Evolutionary conservation across 2,113 vertebrate genomes (phyloP).

Genomic region (Empidonax traillii): DNA sequence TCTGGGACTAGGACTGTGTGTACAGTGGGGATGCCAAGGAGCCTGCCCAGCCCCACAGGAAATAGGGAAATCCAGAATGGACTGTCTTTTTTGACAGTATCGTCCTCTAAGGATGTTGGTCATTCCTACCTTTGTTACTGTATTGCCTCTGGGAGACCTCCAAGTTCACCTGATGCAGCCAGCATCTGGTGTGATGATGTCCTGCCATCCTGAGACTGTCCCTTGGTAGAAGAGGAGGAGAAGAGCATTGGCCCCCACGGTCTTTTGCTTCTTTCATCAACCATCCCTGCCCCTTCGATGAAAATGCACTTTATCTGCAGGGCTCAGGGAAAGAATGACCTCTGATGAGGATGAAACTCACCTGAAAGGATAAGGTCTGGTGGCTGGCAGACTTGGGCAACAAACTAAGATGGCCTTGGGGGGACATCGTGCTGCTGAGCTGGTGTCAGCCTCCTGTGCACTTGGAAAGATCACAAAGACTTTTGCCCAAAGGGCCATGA

Average conservation of each 20-base stretch:
- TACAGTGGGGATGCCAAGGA: not conserved
- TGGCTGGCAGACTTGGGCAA: not conserved
- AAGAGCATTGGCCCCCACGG: fast-evolving
- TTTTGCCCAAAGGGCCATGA: not conserved
- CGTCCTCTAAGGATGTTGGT: not conserved
- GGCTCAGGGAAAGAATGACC: not conserved
- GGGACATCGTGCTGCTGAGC: not conserved
- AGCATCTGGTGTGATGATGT: not conserved
- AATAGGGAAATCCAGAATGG: not conserved
- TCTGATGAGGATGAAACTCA: not conserved
- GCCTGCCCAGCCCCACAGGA: not conserved
- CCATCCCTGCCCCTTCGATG: not conserved
- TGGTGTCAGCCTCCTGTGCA: not conserved
- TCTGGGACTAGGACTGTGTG: not conserved
- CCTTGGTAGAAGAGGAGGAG: not conserved
- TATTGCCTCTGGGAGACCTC: not conserved
- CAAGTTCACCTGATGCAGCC: not conserved
- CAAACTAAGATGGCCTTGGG: not conserved
- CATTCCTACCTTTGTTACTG: not conserved
- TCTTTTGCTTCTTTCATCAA: not conserved
- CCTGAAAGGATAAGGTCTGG: not conserved
- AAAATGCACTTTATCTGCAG: not conserved
- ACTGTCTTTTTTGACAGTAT: not conserved
- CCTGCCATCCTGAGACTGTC: not conserved
- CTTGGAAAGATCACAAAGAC: not conserved